Evolutionary conservation across 2,113 vertebrate species (phyloP).

Genomic region (Cinclus cinclus): DNA sequence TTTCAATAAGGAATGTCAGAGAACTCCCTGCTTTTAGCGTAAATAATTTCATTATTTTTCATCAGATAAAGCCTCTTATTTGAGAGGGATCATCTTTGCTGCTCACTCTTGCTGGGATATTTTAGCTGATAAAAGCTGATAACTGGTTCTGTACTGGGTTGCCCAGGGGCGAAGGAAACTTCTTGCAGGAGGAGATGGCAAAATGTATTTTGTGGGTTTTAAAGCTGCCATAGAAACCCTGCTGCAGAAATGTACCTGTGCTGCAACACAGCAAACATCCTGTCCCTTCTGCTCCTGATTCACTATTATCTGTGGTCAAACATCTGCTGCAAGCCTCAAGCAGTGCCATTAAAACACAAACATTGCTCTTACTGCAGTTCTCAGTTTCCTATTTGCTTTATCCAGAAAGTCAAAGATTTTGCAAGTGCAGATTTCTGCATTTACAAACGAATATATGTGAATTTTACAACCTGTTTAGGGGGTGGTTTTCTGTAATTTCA

Average conservation of each 20-base stretch:
- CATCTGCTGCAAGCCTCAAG: background rate
- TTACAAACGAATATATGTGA: background rate
- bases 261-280: background rate
- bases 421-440: background rate
- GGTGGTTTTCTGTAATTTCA: background rate
- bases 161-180: background rate
- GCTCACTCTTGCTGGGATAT: background rate
- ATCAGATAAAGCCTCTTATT: background rate
- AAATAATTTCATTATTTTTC: background rate
- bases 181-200: background rate
- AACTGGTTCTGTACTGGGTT: background rate
- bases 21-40: background rate
- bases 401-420: background rate
- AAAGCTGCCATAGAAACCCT: background rate
- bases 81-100: background rate
- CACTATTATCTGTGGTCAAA: background rate
- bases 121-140: background rate
- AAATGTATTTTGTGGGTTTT: rapidly evolving
- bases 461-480: background rate
- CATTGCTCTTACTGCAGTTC: background rate
- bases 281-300: background rate
- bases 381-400: background rate
- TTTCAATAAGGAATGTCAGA: background rate
- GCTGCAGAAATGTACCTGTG: background rate
- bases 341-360: background rate